These are phyloP conservation scores for Drosophila recens DNA, from an alignment of 2,888 invertebrate species.

Conservation along the genomic window DNA sequence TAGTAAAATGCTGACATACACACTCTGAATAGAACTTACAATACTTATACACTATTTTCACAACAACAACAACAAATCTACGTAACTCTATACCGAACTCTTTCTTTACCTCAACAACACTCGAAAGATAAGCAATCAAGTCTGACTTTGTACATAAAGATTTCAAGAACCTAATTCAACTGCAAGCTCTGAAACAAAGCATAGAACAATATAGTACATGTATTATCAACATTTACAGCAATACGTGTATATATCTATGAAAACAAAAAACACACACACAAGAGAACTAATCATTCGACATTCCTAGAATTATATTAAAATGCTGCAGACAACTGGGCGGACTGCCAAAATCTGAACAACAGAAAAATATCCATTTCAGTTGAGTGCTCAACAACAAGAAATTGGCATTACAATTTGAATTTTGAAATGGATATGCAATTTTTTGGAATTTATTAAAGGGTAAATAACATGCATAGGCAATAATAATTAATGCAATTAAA, in stretches of 20 bases:
- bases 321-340: slow-evolving; percentile 9
- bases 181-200: slow-evolving; percentile 31
- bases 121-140: slow-evolving; percentile 80
- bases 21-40: slow-evolving; percentile 8
- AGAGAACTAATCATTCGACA: slow-evolving; percentile 9
- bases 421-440: slow-evolving; percentile 25
- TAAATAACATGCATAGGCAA: slow-evolving; percentile 59
- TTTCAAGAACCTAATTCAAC: slow-evolving; percentile 63
- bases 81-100: slow-evolving; percentile 63
- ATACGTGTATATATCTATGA: slow-evolving; percentile 32
- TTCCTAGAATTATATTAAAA: slow-evolving; percentile 7
- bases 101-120: slow-evolving; percentile 73
- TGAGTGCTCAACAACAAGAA: slow-evolving; percentile 51
- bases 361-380: slow-evolving; percentile 20
- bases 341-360: slow-evolving; percentile 20
- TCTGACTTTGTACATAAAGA: slow-evolving; percentile 83
- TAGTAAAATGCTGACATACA: slow-evolving; percentile 45
- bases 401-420: slow-evolving; percentile 25
- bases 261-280: background rate
- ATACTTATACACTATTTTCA: slow-evolving; percentile 47
- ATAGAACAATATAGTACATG: slow-evolving; percentile 20
- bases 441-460: slow-evolving; percentile 66
- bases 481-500: slow-evolving; percentile 54
- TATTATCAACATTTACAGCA: slow-evolving; percentile 54
- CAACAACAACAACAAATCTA: slow-evolving; percentile 38